Conservation (phyloP, 53 echinoderm and acorn worm genomes). For the Patiria pectinifera region DNA sequence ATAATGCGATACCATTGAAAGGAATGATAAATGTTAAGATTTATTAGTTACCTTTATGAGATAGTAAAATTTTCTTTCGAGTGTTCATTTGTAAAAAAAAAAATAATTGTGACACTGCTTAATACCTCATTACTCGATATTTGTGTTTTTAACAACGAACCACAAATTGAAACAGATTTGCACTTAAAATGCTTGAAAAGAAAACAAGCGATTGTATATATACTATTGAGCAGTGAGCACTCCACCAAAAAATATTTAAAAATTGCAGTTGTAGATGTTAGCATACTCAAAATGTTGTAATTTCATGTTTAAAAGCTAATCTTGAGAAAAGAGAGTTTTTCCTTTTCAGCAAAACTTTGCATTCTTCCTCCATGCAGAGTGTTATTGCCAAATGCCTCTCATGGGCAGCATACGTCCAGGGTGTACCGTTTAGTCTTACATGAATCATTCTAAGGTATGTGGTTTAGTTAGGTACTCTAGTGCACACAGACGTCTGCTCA, state of each 20-base stretch:
- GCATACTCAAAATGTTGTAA: background rate
- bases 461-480: conserved; percentile 20
- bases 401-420: conserved; percentile 51
- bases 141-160: background rate
- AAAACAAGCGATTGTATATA: background rate
- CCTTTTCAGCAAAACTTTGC: conserved; percentile 38
- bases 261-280: background rate
- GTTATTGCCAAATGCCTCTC: conserved; percentile 18
- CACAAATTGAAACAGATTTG: background rate
- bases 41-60: background rate
- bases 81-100: background rate
- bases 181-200: background rate
- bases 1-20: background rate
- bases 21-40: background rate
- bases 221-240: no score
- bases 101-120: no score
- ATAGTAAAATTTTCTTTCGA: background rate
- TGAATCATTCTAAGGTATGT: conserved; percentile 60
- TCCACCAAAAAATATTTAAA: background rate
- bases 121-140: no score
- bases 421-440: conserved; percentile 56
- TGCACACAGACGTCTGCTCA: background rate
- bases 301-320: background rate
- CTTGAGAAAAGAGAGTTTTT: background rate
- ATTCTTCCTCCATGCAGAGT: conserved; percentile 53